Evolutionary conservation across 2,888 invertebrate genomes (phyloP), one percentile per base, ranked within the genome.

Genomic region (Meliscaeva auricollis): DNA sequence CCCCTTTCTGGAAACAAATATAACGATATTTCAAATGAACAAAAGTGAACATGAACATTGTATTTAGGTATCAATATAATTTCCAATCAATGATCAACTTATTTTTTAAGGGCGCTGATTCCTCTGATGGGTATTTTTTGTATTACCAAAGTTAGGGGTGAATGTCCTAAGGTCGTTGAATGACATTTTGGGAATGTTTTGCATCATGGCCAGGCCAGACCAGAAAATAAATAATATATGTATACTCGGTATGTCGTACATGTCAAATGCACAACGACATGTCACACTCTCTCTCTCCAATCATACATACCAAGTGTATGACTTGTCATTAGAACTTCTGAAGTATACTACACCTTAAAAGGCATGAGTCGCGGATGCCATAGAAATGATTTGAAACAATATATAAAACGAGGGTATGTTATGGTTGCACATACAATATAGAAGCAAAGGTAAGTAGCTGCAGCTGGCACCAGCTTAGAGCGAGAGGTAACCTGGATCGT

Each of bases 401-500:
- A 35, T 6, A 35, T 35, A 75, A 64, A 68, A 73, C 17, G 30
- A 58, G 70, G 44, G 64, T 84, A 74, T 70, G 52, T 64, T 46
- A 79, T 84, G 70, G 58, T 64, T 74, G 74, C 68, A 74, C 76
- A 82, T 44, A 30, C 22, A 50, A 9, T 38, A 38, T 9, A 3
- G 13, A 38, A 3, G 38, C 9, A 50, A 38, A 64, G 64, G 69
- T 44, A 56, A 56, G 60, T 20, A 74, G 22, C 26, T 78, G 78
- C 82, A 78, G 62, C n/a, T 20, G 56, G 60, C 30, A 78, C 38
- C 72, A 68, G 84, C 84, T 85, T 85, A 83, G 38, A 60, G 48
- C 17, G 30, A 11, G 15, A 41, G 60, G 80, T 68, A 80, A 80
- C 80, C 56, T 80, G 80, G 72, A 85, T 85, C 84, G 84, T 80